Base-by-base conservation (phyloP, 2,797 vertebrate species). In the Catostomus latipinnis region DNA sequence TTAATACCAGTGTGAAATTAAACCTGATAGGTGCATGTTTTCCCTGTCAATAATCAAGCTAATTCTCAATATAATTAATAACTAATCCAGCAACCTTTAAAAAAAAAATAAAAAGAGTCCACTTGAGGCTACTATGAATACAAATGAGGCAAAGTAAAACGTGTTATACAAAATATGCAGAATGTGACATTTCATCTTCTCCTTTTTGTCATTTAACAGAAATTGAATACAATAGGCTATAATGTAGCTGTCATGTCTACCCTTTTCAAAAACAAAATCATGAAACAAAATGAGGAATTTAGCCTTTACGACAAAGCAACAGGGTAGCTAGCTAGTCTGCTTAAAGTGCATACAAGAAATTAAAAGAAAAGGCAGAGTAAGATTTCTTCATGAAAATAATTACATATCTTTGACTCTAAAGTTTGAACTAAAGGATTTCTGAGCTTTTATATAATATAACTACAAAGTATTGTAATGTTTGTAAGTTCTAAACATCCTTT, bases 241-340 rank as follows among this genome's bases (percentile, higher is more conserved):
- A 78, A 83, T 83, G 81, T 81, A 81, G 46, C 75, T 83, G 84
- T 85, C 84, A 79, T 85, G 81, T 76, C 54, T 83, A 82, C 68
- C 84, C 81, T 85, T 85, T 85, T 81, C 69, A 83, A 76, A 81
- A 68, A 52, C 57, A 70, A 70, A 65, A 46, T 7, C 68, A 65
- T 49, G 68, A 56, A 81, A 67, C 60, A 46, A 74, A 78, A 60
- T 8, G 16, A 56, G 14, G 18, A 78, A 63, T 54, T 76, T 67
- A 68, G 16, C 65, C 54, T 49, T 58, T 60, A 16, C 4, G 52
- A 66, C 71, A 52, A 60, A 16, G 10, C 43, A 49, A 43, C 43
- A 65, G 49, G 52, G 60, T 70, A 54, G 45, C 49, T 60, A 63
- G 34, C 34, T 34, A 34, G 16, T 56, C 65, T 65, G 43, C 43